Conservation (phyloP, 2,797 vertebrate genomes). For the Oreonectes daqikongensis region DNA sequence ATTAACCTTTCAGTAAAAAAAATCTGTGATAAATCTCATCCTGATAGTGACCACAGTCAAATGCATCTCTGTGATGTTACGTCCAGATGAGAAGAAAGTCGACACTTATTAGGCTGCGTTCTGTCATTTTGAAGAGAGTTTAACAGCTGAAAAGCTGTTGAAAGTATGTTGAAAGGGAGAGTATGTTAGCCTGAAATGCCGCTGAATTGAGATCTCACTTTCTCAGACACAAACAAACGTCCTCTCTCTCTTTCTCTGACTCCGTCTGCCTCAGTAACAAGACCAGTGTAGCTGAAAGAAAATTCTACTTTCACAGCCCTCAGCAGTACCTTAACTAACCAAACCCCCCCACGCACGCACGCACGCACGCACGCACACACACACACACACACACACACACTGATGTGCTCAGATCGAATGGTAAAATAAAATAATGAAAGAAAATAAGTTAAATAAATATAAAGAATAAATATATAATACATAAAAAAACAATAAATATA, state of each 20-base stretch:
- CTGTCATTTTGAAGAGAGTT: not conserved
- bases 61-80: slow-evolving; percentile 6
- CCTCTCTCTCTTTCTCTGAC: not conserved
- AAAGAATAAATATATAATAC: too few species aligned
- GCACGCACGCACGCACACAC: slow-evolving; percentile 1
- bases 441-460: too few species aligned
- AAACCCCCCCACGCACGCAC: too few species aligned
- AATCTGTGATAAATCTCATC: not conserved
- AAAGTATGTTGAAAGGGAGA: not conserved
- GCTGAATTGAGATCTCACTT: slow-evolving; percentile 29
- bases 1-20: too few species aligned
- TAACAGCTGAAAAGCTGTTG: slow-evolving; percentile 1
- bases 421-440: too few species aligned
- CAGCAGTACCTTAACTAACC: slow-evolving; percentile 1
- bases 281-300: slow-evolving; percentile 51
- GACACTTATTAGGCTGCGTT: slow-evolving; percentile 4
- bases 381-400: slow-evolving; percentile 13
- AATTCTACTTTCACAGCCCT: slow-evolving; percentile 34
- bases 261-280: slow-evolving; percentile 44
- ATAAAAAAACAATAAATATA: too few species aligned
- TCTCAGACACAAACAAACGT: not conserved
- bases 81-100: not conserved
- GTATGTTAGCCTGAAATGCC: not conserved
- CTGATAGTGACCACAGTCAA: not conserved
- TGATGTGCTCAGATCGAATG: not conserved